These are phyloP conservation scores for Sinonovacula constricta DNA, from an alignment of 1,140 invertebrate genomes.

Conservation along the genomic window DNA sequence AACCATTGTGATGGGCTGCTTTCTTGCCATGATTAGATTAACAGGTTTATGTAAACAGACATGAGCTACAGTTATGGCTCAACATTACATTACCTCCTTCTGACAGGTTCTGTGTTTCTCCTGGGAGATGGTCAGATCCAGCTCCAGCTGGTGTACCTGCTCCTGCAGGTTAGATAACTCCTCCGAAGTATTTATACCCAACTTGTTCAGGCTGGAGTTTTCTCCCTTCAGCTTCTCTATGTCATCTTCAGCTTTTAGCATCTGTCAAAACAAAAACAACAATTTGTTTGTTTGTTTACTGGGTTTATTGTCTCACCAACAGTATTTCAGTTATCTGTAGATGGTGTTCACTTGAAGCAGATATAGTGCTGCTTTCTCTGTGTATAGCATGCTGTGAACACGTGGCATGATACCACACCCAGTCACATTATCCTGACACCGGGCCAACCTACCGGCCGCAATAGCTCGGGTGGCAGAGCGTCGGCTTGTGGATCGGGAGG, in stretches of 20 bases:
- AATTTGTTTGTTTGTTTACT: too few relatives aligned
- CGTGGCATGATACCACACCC: too few relatives aligned
- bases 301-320: too few relatives aligned
- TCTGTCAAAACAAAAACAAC: conserved; percentile 54
- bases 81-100: conserved; percentile 77
- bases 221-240: conserved; percentile 71
- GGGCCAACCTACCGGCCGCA: too few relatives aligned
- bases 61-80: neutral
- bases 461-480: too few relatives aligned
- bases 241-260: conserved; percentile 72
- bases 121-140: conserved; percentile 76
- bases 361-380: too few relatives aligned
- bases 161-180: conserved; percentile 66
- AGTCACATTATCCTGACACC: too few relatives aligned
- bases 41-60: too few relatives aligned
- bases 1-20: neutral
- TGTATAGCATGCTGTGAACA: too few relatives aligned
- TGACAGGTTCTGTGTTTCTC: conserved; percentile 78
- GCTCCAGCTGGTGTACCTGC: conserved; percentile 72
- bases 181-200: conserved; percentile 53
- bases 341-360: too few relatives aligned
- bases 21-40: neutral
- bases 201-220: conserved; percentile 70
- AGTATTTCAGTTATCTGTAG: too few relatives aligned
- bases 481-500: too few relatives aligned